Base-by-base conservation (phyloP, 2,888 invertebrate species). In the Cosmia pyralina region DNA sequence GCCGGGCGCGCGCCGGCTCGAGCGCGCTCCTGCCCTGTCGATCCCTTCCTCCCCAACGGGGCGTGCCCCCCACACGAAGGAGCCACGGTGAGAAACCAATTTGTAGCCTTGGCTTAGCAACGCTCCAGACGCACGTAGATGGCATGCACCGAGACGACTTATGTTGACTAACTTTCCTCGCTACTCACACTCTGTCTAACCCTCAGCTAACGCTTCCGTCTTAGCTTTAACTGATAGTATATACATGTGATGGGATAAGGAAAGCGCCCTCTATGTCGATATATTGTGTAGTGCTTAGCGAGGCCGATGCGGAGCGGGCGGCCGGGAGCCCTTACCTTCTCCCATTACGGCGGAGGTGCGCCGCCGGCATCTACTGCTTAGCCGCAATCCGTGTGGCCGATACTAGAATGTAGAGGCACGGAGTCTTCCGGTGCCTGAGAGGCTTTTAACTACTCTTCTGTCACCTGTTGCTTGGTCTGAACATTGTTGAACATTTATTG, bases 171-270 rank as follows among this genome's bases (percentile, higher is more conserved):
- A 95, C 92, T 93, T 94, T 95, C 94, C 90, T 88, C 88, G 95
- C 94, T 89, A 94, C 94, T 96, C 85, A 95, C 92, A 67, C 83
- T 90, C 89, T 91, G 85, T 91, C 92, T 96, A 96, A 96, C 93
- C 86, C 84, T 86, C 86, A 89, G 90, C 92, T 95, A 96, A 96
- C 90, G 96, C 96, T 96, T 96, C 87, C 90, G 88, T 92, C 93
- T 94, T 89, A 93, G 94, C 94, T 93, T 92, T 94, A 93, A 95
- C 94, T 87, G 87, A 88, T 92, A 93, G 92, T 92, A 89, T 88
- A 91, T 93, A 89, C 88, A 94, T 95, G 97, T 97, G 96, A 97
- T 97, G 97, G 97, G 97, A 97, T 97, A 97, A 97, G 97, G 97
- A 97, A 97, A 97, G 97, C 97, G 97, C 97, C 97, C 97, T 97